Base-by-base conservation (phyloP, 2,113 vertebrate genomes). In the Promerops cafer region DNA sequence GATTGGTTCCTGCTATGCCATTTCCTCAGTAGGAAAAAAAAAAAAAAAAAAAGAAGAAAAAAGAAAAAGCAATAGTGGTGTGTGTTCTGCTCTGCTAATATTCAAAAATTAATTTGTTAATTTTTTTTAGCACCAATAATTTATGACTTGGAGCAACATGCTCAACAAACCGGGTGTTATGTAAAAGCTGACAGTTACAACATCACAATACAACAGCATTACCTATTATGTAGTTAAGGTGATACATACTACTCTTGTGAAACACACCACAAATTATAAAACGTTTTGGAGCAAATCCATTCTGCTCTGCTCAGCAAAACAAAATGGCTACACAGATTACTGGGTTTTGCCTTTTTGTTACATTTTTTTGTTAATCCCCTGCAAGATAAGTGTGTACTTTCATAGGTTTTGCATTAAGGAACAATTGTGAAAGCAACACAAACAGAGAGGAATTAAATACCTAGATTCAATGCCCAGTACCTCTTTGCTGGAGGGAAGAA, bases 301-400 rank as follows among this genome's bases (percentile, higher is more conserved):
- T 96, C 77, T 82, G 66, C 28, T 64, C 56, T 71, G 39, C 47
- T 81, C 56, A 94, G 53, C 54, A 83, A 93, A 94, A 91, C 2
- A 2, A 85, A 85, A 93, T 71, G 68, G 64, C 76, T 63, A 45
- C 50, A 80, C 31, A 93, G 90, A 92, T 89, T 89, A 37, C 49
- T 93, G 35, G 26, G 11, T 82, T 95, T 90, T 87, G 15, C 66
- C 37, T 91, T 92, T 92, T 91, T 94, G 30, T 89, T 90, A 26
- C 57, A 19, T 72, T 78, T 83, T 83, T 89, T 68, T 61, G 64
- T 68, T 95, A 94, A 96, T 90, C 74, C 50, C 11, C 53, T 93
- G 63, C n/a, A 86, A 93, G 68, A 88, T 59, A 94, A 87, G 19
- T 49, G 27, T 61, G 20, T 93, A 60, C 16, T 78, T 93, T 90